Evolutionary conservation across 1,140 invertebrate genomes (phyloP).

Genomic region (Drosophila rhopaloa): DNA sequence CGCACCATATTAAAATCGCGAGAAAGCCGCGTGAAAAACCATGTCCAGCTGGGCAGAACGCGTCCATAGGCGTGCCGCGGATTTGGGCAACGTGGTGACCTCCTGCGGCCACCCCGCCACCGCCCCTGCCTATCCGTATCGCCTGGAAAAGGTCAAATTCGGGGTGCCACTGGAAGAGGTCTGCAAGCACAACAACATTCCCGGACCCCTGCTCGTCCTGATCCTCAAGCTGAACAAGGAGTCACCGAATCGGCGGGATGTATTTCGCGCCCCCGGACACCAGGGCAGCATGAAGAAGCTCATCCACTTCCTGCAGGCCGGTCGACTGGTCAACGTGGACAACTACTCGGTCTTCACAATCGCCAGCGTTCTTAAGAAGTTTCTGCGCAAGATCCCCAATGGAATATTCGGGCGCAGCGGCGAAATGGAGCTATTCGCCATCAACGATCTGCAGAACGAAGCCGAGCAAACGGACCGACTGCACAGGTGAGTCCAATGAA

Average conservation of each 20-base stretch:
- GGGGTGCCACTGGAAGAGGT: constrained; percentile 94
- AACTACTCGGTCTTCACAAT: constrained; percentile 99
- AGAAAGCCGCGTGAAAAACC: constrained; percentile 41
- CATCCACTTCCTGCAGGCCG: constrained; percentile 97
- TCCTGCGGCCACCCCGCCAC: constrained; percentile 91
- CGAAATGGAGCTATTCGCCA: constrained; percentile 95
- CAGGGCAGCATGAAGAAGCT: constrained; percentile 98
- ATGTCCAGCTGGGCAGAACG: constrained; percentile 96
- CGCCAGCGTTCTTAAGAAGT: constrained; percentile 98
- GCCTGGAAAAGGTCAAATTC: constrained; percentile 97
- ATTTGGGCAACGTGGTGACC: constrained; percentile 94
- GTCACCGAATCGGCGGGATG: constrained; percentile 95
- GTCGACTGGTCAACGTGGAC: constrained; percentile 97
- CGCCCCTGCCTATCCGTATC: constrained; percentile 89
- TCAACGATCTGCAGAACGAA: constrained; percentile 91
- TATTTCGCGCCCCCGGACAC: constrained; percentile 97
- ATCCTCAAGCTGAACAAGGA: constrained; percentile 98
- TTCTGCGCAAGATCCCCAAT: constrained; percentile 98
- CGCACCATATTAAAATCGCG: constrained; percentile 4
- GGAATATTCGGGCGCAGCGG: constrained; percentile 97
- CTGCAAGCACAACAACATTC: constrained; percentile 96
- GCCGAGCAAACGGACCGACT: constrained; percentile 95
- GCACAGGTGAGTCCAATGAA: constrained; percentile 89
- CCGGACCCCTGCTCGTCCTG: constrained; percentile 94
- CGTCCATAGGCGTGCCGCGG: constrained; percentile 94